Evolutionary conservation across 2,797 vertebrate genomes (phyloP).

Genomic region (Percopsis omiscomaycus): DNA sequence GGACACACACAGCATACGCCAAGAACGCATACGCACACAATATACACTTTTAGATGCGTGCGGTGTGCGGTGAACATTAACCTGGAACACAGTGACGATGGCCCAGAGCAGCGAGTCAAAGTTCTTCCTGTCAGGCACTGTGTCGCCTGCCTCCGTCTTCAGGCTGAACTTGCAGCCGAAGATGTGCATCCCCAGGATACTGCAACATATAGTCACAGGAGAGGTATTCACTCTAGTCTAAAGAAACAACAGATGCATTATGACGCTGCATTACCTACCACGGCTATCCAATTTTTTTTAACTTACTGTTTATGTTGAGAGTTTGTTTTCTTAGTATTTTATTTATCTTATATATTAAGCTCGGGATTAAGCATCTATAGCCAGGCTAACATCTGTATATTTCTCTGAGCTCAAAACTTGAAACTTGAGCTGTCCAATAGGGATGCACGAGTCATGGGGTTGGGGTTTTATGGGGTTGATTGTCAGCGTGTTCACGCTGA

Average conservation of each 20-base stretch:
- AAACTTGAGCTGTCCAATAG: too few relatives aligned
- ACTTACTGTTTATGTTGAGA: too few relatives aligned
- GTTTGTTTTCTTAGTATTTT: too few relatives aligned
- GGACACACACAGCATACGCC: background rate
- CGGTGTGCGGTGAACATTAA: slow-evolving; percentile 41
- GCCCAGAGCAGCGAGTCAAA: slow-evolving; percentile 97
- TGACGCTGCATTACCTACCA: background rate
- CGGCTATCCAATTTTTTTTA: background rate
- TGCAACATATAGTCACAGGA: slow-evolving; percentile 53
- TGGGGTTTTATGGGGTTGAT: too few relatives aligned
- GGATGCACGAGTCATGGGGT: too few relatives aligned
- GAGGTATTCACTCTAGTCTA: background rate
- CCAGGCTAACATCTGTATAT: too few relatives aligned
- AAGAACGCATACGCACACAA: background rate
- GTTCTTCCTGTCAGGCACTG: slow-evolving; percentile 95
- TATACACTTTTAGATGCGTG: background rate
- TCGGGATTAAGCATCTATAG: too few relatives aligned
- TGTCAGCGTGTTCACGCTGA: too few relatives aligned
- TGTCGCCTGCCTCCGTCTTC: slow-evolving; percentile 93
- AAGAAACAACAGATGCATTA: background rate
- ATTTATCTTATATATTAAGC: too few relatives aligned
- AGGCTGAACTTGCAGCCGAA: slow-evolving; percentile 98
- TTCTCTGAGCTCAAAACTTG: too few relatives aligned
- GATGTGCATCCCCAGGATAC: slow-evolving; percentile 97
- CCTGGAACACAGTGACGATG: slow-evolving; percentile 97